Evolutionary conservation across 2,888 invertebrate species (phyloP).

Genomic region (Timandra comae): DNA sequence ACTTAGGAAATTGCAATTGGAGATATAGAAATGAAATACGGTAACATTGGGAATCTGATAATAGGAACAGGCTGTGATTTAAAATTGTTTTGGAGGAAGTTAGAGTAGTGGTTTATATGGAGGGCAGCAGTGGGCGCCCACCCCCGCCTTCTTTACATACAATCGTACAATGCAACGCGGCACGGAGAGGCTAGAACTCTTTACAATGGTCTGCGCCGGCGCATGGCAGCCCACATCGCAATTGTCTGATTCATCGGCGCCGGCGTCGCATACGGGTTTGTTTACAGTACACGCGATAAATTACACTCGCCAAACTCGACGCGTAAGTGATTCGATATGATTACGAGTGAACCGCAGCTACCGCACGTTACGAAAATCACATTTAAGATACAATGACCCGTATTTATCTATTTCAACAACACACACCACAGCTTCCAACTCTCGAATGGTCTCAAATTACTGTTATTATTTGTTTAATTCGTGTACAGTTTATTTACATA

Average conservation of each 20-base stretch:
- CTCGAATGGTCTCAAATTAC: too few relatives aligned
- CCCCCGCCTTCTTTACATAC: constrained; percentile 71
- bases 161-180: constrained; percentile 58
- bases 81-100: constrained; percentile 24
- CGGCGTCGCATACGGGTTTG: constrained; percentile 52
- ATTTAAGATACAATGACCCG: constrained; percentile 16
- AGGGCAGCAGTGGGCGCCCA: constrained; percentile 52
- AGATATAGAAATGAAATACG: constrained; percentile 1
- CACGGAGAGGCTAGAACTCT: constrained; percentile 31
- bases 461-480: too few relatives aligned
- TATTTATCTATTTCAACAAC: constrained; percentile 4
- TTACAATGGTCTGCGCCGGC: constrained; percentile 47
- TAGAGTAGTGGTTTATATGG: constrained; percentile 43
- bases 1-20: constrained; percentile 10
- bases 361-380: constrained; percentile 19
- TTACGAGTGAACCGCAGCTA: constrained; percentile 23
- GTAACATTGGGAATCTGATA: too few relatives aligned
- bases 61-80: constrained; percentile 4
- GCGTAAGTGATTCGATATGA: constrained; percentile 27
- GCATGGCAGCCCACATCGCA: constrained; percentile 69
- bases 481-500: too few relatives aligned
- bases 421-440: too few relatives aligned
- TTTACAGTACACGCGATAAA: constrained; percentile 66
- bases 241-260: constrained; percentile 65
- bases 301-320: constrained; percentile 45